These are phyloP conservation scores for Notospermus geniculatus DNA, from an alignment of 1,140 invertebrate species.

Conservation along the genomic window DNA sequence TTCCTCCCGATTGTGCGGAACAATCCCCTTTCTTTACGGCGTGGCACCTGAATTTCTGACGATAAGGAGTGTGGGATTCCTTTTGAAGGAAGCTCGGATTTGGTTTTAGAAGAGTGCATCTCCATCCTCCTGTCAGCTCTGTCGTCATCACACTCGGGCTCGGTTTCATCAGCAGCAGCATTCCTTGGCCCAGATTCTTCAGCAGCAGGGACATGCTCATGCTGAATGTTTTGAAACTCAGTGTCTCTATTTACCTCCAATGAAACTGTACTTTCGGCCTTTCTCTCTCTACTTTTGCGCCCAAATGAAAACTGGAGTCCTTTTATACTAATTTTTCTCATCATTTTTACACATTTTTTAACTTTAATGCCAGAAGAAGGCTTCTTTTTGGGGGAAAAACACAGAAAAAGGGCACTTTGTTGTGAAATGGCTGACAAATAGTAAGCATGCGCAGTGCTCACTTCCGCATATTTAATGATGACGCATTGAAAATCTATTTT, in stretches of 20 bases:
- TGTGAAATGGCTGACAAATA: too few species aligned
- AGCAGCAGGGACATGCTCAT: background rate
- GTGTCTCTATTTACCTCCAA: background rate
- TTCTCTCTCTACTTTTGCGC: background rate
- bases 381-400: too few species aligned
- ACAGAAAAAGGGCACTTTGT: too few species aligned
- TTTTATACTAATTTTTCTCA: slow-evolving; percentile 7
- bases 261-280: background rate
- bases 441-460: too few species aligned
- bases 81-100: too few species aligned
- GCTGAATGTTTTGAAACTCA: too few species aligned
- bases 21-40: background rate
- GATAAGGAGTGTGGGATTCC: too few species aligned
- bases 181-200: background rate
- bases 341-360: background rate
- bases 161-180: background rate
- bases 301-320: slow-evolving; percentile 2
- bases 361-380: too few species aligned
- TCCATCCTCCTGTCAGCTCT: too few species aligned
- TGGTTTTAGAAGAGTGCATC: too few species aligned
- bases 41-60: slow-evolving; percentile 4
- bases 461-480: too few species aligned
- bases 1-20: background rate
- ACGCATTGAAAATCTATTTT: too few species aligned
- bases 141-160: background rate